phyloP scores from a whole-genome alignment of 2,888 invertebrate genomes.

The Tricholauxania praeusta region DNA sequence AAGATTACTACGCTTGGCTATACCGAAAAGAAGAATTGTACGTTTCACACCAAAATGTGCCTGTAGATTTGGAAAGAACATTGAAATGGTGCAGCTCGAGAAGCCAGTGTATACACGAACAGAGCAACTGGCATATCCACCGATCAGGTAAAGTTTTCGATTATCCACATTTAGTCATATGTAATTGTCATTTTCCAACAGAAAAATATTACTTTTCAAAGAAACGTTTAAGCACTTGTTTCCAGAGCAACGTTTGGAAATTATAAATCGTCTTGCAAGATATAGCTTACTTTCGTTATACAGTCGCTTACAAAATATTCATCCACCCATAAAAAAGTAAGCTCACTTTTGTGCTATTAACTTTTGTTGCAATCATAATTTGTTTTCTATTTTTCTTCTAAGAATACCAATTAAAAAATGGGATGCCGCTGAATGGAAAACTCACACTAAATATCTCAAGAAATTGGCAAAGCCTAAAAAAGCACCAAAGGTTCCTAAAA shows the following conservation, averaged over 20 bases:
- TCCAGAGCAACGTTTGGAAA: slow-evolving; percentile 43
- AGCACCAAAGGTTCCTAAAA: slow-evolving; percentile 34
- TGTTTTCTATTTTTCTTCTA: not conserved
- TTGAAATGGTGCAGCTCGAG: slow-evolving; percentile 53
- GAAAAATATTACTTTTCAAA: slow-evolving; percentile 45
- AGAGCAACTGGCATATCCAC: slow-evolving; percentile 60
- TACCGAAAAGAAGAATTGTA: slow-evolving; percentile 37
- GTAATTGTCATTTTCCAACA: slow-evolving; percentile 19
- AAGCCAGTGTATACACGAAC: slow-evolving; percentile 55
- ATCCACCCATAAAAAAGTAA: slow-evolving; percentile 56
- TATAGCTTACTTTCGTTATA: slow-evolving; percentile 62
- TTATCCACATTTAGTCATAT: not conserved
- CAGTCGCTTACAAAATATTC: slow-evolving; percentile 59
- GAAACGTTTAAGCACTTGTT: slow-evolving; percentile 35
- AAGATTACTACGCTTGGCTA: slow-evolving; percentile 54
- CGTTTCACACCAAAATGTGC: slow-evolving; percentile 54
- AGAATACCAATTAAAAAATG: slow-evolving; percentile 53
- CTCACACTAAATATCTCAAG: slow-evolving; percentile 53
- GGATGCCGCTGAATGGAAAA: slow-evolving; percentile 54
- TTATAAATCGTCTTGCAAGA: slow-evolving; percentile 59
- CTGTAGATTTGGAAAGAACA: slow-evolving; percentile 54
- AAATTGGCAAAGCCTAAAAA: slow-evolving; percentile 59
- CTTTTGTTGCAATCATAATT: not conserved
- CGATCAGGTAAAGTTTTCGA: slow-evolving; percentile 47
- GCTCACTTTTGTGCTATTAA: not conserved